phyloP scores from a whole-genome alignment of 2,888 invertebrate species.

The Mesochorus sp. region DNA sequence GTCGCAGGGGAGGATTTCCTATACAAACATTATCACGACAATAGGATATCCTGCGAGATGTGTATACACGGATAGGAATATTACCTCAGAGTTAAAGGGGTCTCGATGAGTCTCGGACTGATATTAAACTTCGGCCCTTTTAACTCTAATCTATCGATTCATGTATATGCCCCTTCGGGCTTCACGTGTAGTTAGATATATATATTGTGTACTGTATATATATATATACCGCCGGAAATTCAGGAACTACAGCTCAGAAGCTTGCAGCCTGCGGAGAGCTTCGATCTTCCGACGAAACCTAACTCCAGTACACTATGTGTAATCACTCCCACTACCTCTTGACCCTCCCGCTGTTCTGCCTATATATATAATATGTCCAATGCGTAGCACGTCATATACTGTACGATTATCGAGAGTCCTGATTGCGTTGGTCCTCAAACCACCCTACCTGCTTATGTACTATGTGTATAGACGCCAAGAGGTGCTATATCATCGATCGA shows the following conservation, averaged over 20 bases:
- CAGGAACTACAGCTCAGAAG: slow-evolving; percentile 44
- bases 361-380: slow-evolving; percentile 17
- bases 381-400: slow-evolving; percentile 37
- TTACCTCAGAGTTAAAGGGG: not conserved
- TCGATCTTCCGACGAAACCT: slow-evolving; percentile 27
- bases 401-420: slow-evolving; percentile 39
- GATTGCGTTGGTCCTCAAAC: slow-evolving; percentile 30
- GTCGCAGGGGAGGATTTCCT: slow-evolving; percentile 1
- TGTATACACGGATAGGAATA: slow-evolving; percentile 45
- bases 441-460: slow-evolving; percentile 25
- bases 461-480: slow-evolving; percentile 8
- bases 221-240: not conserved
- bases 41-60: slow-evolving; percentile 62
- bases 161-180: no score
- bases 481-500: not conserved
- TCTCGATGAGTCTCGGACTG: not conserved
- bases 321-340: not conserved
- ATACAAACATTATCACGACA: slow-evolving; percentile 48
- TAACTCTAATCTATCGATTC: not conserved
- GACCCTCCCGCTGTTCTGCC: slow-evolving; percentile 34
- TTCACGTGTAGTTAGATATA: no score
- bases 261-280: slow-evolving; percentile 29
- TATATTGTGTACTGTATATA: not conserved
- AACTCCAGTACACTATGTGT: slow-evolving; percentile 3
- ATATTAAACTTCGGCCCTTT: not conserved